A percentile compares a stretch with the other conserved stretches of the same genome.
Evolutionary conservation across 2,797 vertebrate species (phyloP).

Genomic region (Chelonia mydas): DNA sequence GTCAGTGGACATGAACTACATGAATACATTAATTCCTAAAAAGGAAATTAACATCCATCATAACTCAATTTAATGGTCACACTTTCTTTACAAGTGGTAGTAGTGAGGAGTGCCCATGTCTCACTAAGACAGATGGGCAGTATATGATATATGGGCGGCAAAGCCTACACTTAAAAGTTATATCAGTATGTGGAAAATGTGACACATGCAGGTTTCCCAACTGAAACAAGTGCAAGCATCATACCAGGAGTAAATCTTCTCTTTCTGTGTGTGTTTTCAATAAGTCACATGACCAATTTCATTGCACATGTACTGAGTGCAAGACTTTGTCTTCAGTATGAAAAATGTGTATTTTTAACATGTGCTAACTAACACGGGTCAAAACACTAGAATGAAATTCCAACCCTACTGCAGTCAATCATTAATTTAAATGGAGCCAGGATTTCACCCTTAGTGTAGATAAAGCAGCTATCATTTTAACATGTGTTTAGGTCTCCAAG

Average conservation of each 20-base stretch:
- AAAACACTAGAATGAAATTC: constrained; percentile 23
- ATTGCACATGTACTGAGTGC: neutral
- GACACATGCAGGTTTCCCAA: rapidly evolving
- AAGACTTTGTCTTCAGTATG: neutral
- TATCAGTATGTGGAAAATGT: neutral
- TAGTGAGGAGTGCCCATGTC: neutral
- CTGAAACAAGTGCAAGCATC: neutral
- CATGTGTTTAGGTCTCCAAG: neutral
- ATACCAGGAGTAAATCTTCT: constrained; percentile 22
- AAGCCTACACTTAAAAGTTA: neutral
- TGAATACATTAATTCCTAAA: constrained; percentile 48
- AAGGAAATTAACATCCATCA: neutral
- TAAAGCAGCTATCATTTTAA: neutral
- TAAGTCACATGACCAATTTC: neutral
- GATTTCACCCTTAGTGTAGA: neutral
- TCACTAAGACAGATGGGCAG: neutral
- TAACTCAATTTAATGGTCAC: constrained; percentile 9
- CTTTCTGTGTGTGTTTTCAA: neutral
- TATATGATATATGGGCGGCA: neutral
- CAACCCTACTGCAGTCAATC: constrained; percentile 16
- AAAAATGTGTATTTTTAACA: neutral
- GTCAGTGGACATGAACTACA: constrained; percentile 31
- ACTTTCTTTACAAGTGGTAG: neutral
- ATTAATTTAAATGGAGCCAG: neutral
- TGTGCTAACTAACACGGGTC: neutral